phyloP scores from a whole-genome alignment of 2,797 vertebrate genomes.

The Enteromius treurensis region DNA sequence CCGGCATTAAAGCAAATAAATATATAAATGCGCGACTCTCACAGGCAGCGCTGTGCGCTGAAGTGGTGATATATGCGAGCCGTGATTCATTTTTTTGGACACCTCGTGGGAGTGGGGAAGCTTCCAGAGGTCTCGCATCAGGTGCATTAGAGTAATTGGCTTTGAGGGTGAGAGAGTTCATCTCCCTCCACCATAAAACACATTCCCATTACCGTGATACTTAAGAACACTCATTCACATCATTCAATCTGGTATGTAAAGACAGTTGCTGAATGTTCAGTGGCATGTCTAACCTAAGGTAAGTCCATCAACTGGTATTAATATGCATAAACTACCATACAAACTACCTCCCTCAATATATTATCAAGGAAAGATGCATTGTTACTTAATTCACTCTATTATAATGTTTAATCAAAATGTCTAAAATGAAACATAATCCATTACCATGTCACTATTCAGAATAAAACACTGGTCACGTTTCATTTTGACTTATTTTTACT shows the following conservation, averaged over 20 bases:
- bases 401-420: background rate
- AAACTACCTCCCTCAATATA: background rate
- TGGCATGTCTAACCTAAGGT: background rate
- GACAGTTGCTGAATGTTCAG: background rate
- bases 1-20: conserved; percentile 34
- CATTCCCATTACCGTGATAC: background rate
- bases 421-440: no score
- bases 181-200: conserved; percentile 17
- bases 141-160: conserved; percentile 50
- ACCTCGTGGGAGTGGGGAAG: conserved; percentile 11
- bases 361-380: background rate
- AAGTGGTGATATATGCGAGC: conserved; percentile 21
- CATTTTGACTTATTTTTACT: no score
- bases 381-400: background rate
- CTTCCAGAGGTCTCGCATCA: conserved; percentile 38
- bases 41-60: conserved; percentile 15
- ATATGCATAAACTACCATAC: background rate
- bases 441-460: no score
- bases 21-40: conserved; percentile 31
- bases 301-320: background rate
- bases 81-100: conserved; percentile 44
- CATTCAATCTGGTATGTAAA: background rate
- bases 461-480: no score
- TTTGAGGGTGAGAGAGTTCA: conserved; percentile 10
- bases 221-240: conserved; percentile 8